Conservation (phyloP, 1,140 invertebrate species). For the Heliothis virescens region DNA sequence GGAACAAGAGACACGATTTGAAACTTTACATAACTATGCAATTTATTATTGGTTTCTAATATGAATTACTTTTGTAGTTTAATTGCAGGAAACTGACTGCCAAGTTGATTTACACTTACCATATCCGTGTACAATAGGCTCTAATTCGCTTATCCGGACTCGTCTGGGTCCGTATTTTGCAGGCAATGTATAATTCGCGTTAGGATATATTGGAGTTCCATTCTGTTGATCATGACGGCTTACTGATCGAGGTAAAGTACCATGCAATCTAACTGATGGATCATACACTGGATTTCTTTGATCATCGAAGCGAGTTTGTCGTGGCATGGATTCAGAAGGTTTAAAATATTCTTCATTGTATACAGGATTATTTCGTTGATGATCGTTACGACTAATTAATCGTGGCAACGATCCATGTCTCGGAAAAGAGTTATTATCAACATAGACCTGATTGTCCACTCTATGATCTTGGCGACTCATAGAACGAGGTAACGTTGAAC, state of each 20-base stretch:
- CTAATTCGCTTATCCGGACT: slow-evolving; percentile 77
- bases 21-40: neutral
- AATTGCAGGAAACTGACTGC: neutral
- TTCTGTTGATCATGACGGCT: slow-evolving; percentile 51
- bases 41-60: neutral
- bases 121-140: slow-evolving; percentile 77
- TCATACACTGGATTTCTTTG: slow-evolving; percentile 59
- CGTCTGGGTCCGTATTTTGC: slow-evolving; percentile 68
- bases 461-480: slow-evolving; percentile 51
- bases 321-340: neutral
- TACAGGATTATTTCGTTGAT: slow-evolving; percentile 39
- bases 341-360: slow-evolving; percentile 31
- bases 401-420: slow-evolving; percentile 65
- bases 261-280: slow-evolving; percentile 63
- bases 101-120: slow-evolving; percentile 65
- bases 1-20: neutral
- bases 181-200: slow-evolving; percentile 72
- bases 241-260: slow-evolving; percentile 55
- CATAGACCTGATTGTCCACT: slow-evolving; percentile 40
- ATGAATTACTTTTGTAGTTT: too few relatives aligned
- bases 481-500: slow-evolving; percentile 59
- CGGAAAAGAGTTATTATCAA: slow-evolving; percentile 18
- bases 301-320: slow-evolving; percentile 13
- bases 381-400: slow-evolving; percentile 49
- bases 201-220: slow-evolving; percentile 50